A percentile compares a stretch with the other conserved stretches of the same genome.
Conservation (phyloP, 2,113 vertebrate species). For the Dicrurus megarhynchus region DNA sequence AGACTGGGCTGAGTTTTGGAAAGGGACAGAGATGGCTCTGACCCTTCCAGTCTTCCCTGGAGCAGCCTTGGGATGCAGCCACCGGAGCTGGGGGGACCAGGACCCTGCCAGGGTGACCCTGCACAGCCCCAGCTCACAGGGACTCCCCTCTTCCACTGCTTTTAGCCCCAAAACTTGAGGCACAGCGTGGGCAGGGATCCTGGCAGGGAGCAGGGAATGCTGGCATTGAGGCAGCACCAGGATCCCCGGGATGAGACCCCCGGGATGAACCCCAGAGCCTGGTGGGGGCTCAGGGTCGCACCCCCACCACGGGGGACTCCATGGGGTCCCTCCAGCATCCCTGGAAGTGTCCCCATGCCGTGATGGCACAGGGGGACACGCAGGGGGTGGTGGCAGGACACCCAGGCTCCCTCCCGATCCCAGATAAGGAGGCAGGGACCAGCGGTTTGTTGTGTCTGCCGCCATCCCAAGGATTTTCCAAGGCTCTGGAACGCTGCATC, state of each 20-base stretch:
- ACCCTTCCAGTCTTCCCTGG: not conserved
- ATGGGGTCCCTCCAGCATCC: not conserved
- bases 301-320: not conserved
- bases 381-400: not conserved
- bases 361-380: not conserved
- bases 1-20: too few relatives aligned
- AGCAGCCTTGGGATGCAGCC: not conserved
- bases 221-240: not conserved
- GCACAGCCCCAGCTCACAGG: not conserved
- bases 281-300: not conserved
- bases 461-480: not conserved
- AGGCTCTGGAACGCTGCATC: not conserved
- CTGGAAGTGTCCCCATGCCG: not conserved
- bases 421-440: not conserved
- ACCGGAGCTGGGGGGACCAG: not conserved
- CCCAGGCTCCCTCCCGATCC: not conserved
- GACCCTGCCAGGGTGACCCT: not conserved
- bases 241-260: not conserved
- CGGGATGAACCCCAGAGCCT: not conserved
- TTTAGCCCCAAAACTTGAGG: not conserved
- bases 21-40: not conserved
- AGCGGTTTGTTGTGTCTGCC: not conserved
- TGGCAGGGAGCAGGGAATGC: not conserved
- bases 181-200: not conserved
- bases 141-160: not conserved